Evolutionary conservation across 2,797 vertebrate species (phyloP), one percentile per base, ranked within the genome.

Genomic region (Xenentodon cancila): DNA sequence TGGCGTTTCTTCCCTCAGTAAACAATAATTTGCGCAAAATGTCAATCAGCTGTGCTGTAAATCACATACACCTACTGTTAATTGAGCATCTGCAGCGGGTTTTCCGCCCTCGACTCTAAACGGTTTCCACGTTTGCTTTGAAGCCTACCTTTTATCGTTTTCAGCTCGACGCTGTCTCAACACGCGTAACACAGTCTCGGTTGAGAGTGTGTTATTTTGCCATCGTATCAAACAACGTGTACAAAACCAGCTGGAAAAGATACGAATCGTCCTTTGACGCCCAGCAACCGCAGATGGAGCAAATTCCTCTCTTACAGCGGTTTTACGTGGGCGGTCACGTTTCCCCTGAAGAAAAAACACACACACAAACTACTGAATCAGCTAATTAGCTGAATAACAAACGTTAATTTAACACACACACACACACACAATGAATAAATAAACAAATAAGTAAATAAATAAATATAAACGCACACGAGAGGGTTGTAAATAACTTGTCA

Each of bases 271-370:
- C 55, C n/a, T 30, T 53, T 21, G 7, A 64, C n/a, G 61, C 58
- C 6, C 49, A 72, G 53, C 53, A 50, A 42, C 52, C 48, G 43
- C 63, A 37, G 34, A 44, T 48, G 50, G 16, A 47, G 63, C 55
- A 62, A 76, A 79, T 59, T 48, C 64, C 9, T 32, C 18, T 34
- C 12, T 51, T 27, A 22, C 3, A 25, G 25, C 59, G n/a, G 12
- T 12, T 50, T 87, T 86, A 89, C 81, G 87, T 82, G 86, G 86
- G 34, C 42, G 40, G 56, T 85, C 75, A 79, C 80, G 80, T 80
- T 73, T 62, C 37, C 56, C 75, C 68, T 6, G n/a, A 37, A 4
- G 0, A 3, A 22, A 25, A 25, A 25, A 25, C 25, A 25, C 25
- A 25, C 25, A 25, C 25, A 25, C 3, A 25, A 25, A 25, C 3